Percentiles rank a stretch among this genome's conserved stretches.
These are phyloP conservation scores for Monopterus albus DNA, from an alignment of 2,113 vertebrate genomes.

Conservation along the genomic window DNA sequence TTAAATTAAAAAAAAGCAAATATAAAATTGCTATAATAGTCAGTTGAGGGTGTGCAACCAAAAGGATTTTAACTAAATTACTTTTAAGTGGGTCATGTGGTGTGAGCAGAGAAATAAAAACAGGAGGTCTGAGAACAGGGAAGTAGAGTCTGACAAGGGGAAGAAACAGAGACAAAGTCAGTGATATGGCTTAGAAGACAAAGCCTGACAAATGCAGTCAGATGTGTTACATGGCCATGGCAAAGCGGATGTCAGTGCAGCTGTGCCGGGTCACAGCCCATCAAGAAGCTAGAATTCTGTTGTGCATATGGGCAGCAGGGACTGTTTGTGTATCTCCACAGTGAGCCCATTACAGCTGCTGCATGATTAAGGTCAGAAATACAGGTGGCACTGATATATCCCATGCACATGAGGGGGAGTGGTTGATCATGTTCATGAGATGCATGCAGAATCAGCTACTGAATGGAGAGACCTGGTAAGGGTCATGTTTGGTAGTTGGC, in stretches of 20 bases:
- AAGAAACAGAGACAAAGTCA: constrained; percentile 58
- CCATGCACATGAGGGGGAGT: not conserved
- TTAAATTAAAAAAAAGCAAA: too few species aligned
- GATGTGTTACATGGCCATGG: constrained; percentile 50
- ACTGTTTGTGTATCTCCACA: constrained; percentile 48
- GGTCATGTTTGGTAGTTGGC: constrained; percentile 3
- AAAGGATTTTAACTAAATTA: not conserved
- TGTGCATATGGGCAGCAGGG: constrained; percentile 41
- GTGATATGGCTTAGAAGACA: constrained; percentile 47
- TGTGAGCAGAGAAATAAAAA: constrained; percentile 4
- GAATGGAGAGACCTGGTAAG: not conserved
- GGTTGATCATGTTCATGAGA: not conserved
- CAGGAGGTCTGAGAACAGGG: constrained; percentile 23
- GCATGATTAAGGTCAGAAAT: constrained; percentile 31
- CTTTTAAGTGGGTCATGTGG: not conserved
- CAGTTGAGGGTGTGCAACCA: not conserved
- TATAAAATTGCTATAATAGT: too few species aligned
- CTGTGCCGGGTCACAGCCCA: constrained; percentile 68
- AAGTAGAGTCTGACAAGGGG: constrained; percentile 19
- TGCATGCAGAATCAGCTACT: not conserved
- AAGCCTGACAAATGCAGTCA: constrained; percentile 72
- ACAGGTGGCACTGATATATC: constrained; percentile 34
- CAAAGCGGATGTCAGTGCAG: constrained; percentile 64
- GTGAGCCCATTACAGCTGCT: constrained; percentile 49
- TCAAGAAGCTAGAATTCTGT: constrained; percentile 45